Conservation (phyloP, 1,140 invertebrate species). For the Xylocopa sonorina region DNA sequence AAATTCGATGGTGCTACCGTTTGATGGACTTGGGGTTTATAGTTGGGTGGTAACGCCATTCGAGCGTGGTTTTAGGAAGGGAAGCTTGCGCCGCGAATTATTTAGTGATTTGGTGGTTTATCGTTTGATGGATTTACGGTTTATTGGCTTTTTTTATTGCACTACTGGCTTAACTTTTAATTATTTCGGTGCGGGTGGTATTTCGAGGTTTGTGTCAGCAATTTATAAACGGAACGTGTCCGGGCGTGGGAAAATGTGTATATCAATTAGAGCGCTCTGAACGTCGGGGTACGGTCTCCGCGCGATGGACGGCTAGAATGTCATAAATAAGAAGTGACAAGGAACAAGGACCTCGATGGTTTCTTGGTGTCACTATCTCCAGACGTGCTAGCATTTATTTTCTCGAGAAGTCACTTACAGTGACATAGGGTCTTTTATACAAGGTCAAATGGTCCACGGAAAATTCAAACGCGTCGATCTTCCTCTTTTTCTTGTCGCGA, state of each 20-base stretch:
- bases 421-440: not conserved
- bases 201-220: too few species aligned
- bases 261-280: not conserved
- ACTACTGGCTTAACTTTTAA: too few species aligned
- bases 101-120: too few species aligned
- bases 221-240: too few species aligned
- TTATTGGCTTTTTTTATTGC: too few species aligned
- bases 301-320: too few species aligned
- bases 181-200: too few species aligned
- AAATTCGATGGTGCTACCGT: not conserved
- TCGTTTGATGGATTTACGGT: too few species aligned
- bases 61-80: too few species aligned
- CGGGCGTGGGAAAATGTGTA: not conserved
- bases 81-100: too few species aligned
- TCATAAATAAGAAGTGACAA: constrained; percentile 10
- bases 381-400: not conserved
- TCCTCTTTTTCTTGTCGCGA: too few species aligned
- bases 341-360: not conserved
- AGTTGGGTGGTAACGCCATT: too few species aligned
- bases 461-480: not conserved
- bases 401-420: not conserved
- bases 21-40: not conserved
- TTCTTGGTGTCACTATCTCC: not conserved
- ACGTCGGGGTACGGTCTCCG: not conserved
- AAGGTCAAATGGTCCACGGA: not conserved